Evolutionary conservation across 2,797 vertebrate species (phyloP).

Genomic region (Pantherophis vulpinus): DNA sequence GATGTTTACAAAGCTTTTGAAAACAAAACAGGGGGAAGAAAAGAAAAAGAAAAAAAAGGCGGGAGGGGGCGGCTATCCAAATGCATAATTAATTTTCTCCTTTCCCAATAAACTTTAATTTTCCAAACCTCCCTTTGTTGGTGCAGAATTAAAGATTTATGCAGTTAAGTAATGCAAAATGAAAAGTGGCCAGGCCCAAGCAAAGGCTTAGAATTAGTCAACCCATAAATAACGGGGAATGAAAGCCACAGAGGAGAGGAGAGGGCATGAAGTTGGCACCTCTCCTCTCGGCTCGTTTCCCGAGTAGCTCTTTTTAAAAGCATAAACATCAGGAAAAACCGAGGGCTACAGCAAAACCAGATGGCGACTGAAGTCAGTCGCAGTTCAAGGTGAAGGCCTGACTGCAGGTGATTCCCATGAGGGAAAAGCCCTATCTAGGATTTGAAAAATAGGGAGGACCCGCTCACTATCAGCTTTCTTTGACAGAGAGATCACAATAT

Average conservation of each 20-base stretch:
- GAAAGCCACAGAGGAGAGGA: neutral
- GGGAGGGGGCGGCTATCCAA: constrained; percentile 24
- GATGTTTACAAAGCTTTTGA: constrained; percentile 29
- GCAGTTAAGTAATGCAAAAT: neutral
- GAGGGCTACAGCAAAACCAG: neutral
- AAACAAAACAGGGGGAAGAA: neutral
- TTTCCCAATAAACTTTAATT: constrained; percentile 34
- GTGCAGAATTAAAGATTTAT: neutral
- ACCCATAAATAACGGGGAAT: neutral
- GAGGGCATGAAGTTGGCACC: constrained; percentile 10
- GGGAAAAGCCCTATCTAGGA: neutral
- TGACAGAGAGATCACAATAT: neutral
- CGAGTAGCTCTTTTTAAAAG: constrained; percentile 13
- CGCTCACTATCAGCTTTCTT: neutral
- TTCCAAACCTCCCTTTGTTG: constrained; percentile 26
- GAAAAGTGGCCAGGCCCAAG: neutral
- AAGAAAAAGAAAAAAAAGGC: too few species aligned
- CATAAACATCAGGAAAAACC: neutral
- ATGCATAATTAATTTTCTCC: constrained; percentile 51
- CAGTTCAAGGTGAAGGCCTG: neutral
- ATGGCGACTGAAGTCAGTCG: neutral
- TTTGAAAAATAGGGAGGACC: neutral
- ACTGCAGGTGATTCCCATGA: neutral
- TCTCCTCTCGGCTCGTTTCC: constrained; percentile 16
- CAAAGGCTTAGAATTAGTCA: neutral